Evolutionary conservation across 2,113 vertebrate species (phyloP).

Genomic region (Chionomys nivalis): DNA sequence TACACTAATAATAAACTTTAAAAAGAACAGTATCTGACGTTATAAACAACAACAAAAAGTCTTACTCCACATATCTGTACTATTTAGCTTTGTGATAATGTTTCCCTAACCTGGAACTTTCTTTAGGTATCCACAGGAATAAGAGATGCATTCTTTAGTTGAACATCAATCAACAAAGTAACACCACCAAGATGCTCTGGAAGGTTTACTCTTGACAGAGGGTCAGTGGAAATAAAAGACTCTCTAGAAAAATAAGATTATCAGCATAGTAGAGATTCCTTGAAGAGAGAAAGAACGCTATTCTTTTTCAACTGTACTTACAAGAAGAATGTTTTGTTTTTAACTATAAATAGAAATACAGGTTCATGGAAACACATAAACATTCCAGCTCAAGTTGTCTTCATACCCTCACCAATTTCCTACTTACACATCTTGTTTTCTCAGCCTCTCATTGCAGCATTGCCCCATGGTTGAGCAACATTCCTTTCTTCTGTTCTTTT

Average conservation of each 20-base stretch:
- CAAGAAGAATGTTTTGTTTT: neutral
- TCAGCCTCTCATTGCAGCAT: neutral
- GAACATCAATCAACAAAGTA: too few species aligned
- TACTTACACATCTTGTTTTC: neutral
- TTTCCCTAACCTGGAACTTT: neutral
- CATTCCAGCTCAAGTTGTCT: neutral
- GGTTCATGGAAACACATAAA: neutral
- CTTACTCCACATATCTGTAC: neutral
- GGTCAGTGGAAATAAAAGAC: neutral
- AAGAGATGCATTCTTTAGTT: neutral
- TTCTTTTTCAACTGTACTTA: neutral
- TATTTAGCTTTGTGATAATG: neutral
- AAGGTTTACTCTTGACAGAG: neutral
- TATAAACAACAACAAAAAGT: neutral
- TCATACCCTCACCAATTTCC: neutral
- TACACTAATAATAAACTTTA: neutral
- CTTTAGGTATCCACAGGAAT: neutral
- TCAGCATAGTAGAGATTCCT: neutral
- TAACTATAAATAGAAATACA: neutral
- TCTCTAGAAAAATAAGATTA: too few species aligned
- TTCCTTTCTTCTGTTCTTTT: neutral
- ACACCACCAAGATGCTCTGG: neutral
- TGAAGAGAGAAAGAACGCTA: fast-evolving
- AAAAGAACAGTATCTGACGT: neutral
- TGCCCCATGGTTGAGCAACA: neutral